These are phyloP conservation scores for Myotis brandtii DNA, from an alignment of 2,113 vertebrate species.

Conservation along the genomic window DNA sequence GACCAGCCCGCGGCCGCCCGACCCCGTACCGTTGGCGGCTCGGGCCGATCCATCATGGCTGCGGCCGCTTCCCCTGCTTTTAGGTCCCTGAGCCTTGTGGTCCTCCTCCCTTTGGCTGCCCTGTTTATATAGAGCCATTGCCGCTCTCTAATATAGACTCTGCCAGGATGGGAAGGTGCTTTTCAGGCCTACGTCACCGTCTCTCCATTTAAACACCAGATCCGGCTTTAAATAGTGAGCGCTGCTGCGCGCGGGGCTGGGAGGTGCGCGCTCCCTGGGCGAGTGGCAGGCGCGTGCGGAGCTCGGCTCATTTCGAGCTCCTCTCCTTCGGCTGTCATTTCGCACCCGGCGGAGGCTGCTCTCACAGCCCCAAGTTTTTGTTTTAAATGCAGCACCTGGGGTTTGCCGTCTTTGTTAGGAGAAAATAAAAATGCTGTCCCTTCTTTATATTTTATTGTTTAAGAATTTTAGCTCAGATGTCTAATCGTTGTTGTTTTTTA, in stretches of 20 bases:
- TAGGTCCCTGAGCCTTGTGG: constrained; percentile 91
- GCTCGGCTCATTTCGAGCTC: constrained; percentile 12
- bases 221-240: constrained; percentile 96
- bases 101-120: constrained; percentile 93
- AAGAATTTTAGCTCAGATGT: not conserved
- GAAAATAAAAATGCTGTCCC: not conserved
- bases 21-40: constrained; percentile 80
- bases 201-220: constrained; percentile 97
- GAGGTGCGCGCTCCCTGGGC: constrained; percentile 86
- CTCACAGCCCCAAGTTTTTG: not conserved
- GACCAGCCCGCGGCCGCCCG: constrained; percentile 82
- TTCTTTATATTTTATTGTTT: not conserved
- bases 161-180: constrained; percentile 98
- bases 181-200: constrained; percentile 96
- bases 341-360: not conserved
- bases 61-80: constrained; percentile 84
- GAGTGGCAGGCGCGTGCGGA: constrained; percentile 72
- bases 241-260: constrained; percentile 85
- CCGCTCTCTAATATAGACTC: constrained; percentile 99
- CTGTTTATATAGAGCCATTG: constrained; percentile 98
- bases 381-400: not conserved
- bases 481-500: not conserved
- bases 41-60: constrained; percentile 88
- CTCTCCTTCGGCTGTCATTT: not conserved
- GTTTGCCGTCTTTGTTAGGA: not conserved